Conservation (phyloP, 2,888 invertebrate genomes). For the Synergus itoensis region DNA sequence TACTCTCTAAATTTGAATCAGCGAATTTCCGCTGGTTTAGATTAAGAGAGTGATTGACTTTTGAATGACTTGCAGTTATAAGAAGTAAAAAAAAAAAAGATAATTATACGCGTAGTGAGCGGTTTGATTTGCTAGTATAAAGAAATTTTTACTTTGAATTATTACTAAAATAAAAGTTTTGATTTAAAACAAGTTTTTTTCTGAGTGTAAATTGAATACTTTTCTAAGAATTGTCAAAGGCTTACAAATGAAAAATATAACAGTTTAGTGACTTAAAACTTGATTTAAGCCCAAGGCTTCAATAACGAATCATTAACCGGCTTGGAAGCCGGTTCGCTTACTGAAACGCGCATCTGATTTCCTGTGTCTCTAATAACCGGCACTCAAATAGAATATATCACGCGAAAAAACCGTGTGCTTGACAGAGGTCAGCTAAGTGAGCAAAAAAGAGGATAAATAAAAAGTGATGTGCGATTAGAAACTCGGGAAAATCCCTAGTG, state of each 20-base stretch:
- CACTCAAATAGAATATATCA: constrained; percentile 32
- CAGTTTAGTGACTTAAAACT: not conserved
- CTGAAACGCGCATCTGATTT: constrained; percentile 37
- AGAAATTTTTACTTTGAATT: too few species aligned
- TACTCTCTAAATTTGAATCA: too few species aligned
- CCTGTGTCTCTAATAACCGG: constrained; percentile 25
- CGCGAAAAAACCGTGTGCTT: constrained; percentile 24
- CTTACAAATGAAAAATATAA: not conserved
- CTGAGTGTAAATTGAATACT: too few species aligned
- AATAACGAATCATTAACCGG: constrained; percentile 27
- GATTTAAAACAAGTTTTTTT: too few species aligned
- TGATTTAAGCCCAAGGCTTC: constrained; percentile 7
- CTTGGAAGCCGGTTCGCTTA: constrained; percentile 17
- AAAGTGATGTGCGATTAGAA: not conserved
- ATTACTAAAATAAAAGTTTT: too few species aligned
- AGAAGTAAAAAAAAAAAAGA: too few species aligned
- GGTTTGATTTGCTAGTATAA: too few species aligned
- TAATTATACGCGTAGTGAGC: too few species aligned
- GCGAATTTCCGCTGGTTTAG: too few species aligned
- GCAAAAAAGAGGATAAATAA: not conserved
- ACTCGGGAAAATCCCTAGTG: not conserved
- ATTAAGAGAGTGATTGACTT: too few species aligned
- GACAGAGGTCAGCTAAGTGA: constrained; percentile 30
- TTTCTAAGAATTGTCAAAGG: too few species aligned
- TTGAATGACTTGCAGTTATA: too few species aligned